phyloP scores from a whole-genome alignment of 1,140 invertebrate genomes.

The Onthophagus taurus region DNA sequence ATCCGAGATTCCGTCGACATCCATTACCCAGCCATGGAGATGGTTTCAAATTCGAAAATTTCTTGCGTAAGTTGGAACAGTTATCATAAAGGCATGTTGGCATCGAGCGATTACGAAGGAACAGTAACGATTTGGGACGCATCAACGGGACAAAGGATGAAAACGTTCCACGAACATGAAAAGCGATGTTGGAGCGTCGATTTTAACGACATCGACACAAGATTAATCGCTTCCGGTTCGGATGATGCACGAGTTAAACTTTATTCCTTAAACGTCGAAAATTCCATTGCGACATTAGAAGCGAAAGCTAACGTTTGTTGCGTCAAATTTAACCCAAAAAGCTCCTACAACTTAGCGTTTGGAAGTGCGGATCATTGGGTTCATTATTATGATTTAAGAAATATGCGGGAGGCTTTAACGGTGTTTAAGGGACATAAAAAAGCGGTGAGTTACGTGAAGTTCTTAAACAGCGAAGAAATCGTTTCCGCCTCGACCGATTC shows the following conservation, averaged over 20 bases:
- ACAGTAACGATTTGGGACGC: slow-evolving; percentile 92
- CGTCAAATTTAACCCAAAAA: slow-evolving; percentile 90
- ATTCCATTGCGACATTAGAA: slow-evolving; percentile 79
- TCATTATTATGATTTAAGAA: slow-evolving; percentile 90
- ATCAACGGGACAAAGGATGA: slow-evolving; percentile 61
- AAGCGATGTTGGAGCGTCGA: slow-evolving; percentile 96
- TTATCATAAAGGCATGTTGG: slow-evolving; percentile 81
- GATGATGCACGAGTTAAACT: slow-evolving; percentile 93
- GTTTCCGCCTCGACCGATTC: slow-evolving; percentile 94
- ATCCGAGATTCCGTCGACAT: slow-evolving; percentile 75
- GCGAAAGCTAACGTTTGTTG: slow-evolving; percentile 94
- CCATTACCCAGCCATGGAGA: slow-evolving; percentile 88
- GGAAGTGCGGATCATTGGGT: slow-evolving; percentile 95
- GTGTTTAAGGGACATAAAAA: slow-evolving; percentile 90
- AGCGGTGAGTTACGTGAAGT: slow-evolving; percentile 94
- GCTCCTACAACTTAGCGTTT: slow-evolving; percentile 80
- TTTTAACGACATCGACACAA: slow-evolving; percentile 87
- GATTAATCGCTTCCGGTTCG: slow-evolving; percentile 85
- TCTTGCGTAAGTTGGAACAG: slow-evolving; percentile 93
- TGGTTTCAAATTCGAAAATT: slow-evolving; percentile 91
- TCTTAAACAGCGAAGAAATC: slow-evolving; percentile 79
- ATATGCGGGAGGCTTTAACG: slow-evolving; percentile 70
- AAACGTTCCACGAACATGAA: slow-evolving; percentile 83
- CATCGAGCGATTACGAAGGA: slow-evolving; percentile 93
- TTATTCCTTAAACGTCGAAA: slow-evolving; percentile 81